Evolutionary conservation across 1,140 invertebrate genomes (phyloP).

Genomic region (Tetragonula clypearis): DNA sequence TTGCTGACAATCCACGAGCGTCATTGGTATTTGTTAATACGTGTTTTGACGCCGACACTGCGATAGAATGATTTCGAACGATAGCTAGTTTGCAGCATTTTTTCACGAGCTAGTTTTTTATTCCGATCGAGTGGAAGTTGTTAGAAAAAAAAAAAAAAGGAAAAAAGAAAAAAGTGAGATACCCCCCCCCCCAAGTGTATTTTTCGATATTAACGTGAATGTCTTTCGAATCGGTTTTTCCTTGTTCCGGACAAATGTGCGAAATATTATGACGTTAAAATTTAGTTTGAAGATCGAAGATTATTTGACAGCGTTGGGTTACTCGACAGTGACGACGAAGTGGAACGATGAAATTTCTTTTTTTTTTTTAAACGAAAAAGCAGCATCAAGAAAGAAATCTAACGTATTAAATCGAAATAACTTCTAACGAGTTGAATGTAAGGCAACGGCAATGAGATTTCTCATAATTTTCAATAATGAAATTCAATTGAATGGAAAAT

Average conservation of each 20-base stretch:
- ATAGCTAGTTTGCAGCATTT: conserved; percentile 6
- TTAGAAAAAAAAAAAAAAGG: too few species aligned
- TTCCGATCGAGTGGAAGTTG: conserved; percentile 10
- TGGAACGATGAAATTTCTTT: not conserved
- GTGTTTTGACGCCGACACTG: not conserved
- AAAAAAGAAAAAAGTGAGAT: not conserved
- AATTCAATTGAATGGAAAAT: not conserved
- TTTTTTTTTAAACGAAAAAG: not conserved
- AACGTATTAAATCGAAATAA: not conserved
- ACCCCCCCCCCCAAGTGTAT: conserved; percentile 5
- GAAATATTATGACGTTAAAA: conserved; percentile 7
- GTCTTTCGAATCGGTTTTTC: conserved; percentile 21
- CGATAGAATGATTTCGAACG: not conserved
- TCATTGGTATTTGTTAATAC: not conserved
- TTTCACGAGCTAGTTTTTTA: not conserved
- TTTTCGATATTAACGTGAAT: conserved; percentile 29
- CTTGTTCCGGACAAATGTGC: not conserved
- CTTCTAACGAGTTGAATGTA: not conserved
- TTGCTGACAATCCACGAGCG: not conserved
- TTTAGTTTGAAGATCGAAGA: conserved; percentile 1
- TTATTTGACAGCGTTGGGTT: not conserved
- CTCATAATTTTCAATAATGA: not conserved
- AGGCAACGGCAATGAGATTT: not conserved
- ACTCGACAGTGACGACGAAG: not conserved
- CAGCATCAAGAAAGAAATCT: not conserved